Conservation (phyloP, 2,113 vertebrate species). For the Dasyurus viverrinus region DNA sequence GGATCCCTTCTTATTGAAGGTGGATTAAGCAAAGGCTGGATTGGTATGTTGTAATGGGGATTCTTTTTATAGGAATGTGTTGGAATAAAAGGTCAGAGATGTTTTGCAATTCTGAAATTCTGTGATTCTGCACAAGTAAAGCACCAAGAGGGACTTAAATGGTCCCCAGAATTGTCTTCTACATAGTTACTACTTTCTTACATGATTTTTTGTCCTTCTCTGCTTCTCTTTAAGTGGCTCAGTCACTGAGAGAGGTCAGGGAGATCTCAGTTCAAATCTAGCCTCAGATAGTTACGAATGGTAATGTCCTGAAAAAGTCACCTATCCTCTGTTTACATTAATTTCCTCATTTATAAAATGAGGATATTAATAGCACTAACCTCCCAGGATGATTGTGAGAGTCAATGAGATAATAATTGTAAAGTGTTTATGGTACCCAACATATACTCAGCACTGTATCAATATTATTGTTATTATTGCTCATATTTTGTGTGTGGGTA, state of each 20-base stretch:
- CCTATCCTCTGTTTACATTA: not conserved
- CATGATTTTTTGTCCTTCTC: not conserved
- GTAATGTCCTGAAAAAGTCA: not conserved
- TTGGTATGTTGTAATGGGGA: no score
- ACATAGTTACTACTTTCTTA: not conserved
- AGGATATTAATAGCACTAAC: not conserved
- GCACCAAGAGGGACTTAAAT: not conserved
- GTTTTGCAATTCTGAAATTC: not conserved
- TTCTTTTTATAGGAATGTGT: no score
- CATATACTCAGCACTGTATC: not conserved
- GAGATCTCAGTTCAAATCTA: not conserved
- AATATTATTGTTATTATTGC: not conserved
- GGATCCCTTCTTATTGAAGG: not conserved
- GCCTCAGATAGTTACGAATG: not conserved
- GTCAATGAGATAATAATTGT: not conserved
- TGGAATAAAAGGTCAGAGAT: not conserved
- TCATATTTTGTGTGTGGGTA: not conserved
- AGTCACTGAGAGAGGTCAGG: not conserved
- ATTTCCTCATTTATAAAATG: not conserved
- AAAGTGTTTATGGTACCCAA: not conserved
- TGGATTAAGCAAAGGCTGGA: no score
- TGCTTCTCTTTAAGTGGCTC: slow-evolving; percentile 42
- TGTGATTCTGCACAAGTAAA: not conserved
- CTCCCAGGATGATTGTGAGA: not conserved
- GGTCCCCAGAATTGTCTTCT: not conserved